phyloP scores from a whole-genome alignment of 2,797 vertebrate genomes.

The Cetoscarus ocellatus region DNA sequence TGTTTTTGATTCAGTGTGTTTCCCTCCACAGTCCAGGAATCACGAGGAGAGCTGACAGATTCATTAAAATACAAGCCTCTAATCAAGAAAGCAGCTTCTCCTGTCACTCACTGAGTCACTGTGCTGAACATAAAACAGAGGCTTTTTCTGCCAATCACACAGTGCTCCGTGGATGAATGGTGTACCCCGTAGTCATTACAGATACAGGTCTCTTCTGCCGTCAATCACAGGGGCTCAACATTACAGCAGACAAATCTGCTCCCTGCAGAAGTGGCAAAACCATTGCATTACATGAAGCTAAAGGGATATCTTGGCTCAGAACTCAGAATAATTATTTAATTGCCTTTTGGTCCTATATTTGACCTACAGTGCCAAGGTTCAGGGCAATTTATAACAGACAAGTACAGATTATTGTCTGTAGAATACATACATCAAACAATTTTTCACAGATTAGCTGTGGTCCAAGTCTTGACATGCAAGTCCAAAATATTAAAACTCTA shows the following conservation, averaged over 20 bases:
- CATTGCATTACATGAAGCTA: too few species aligned
- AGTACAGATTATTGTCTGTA: too few species aligned
- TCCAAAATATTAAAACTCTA: too few species aligned
- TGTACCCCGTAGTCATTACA: constrained; percentile 30
- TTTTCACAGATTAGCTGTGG: too few species aligned
- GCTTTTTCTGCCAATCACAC: constrained; percentile 42
- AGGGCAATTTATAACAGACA: too few species aligned
- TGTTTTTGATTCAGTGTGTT: neutral
- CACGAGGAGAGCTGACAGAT: constrained; percentile 29
- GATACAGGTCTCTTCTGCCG: constrained; percentile 40
- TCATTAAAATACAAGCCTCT: constrained; percentile 42
- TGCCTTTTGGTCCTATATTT: too few species aligned
- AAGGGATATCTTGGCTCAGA: too few species aligned
- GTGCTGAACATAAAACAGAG: constrained; percentile 10
- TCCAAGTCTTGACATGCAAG: too few species aligned
- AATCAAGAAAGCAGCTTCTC: constrained; percentile 45
- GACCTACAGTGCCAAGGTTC: too few species aligned
- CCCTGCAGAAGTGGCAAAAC: constrained; percentile 13
- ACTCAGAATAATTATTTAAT: too few species aligned
- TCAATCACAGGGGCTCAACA: constrained; percentile 50
- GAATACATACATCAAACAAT: too few species aligned
- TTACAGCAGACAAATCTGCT: constrained; percentile 21
- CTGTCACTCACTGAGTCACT: constrained; percentile 28
- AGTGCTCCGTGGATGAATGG: constrained; percentile 19
- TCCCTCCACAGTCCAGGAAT: neutral